Evolutionary conservation across 1,140 invertebrate genomes (phyloP), one percentile per base, ranked within the genome.

Genomic region (Euwallacea fornicatus): DNA sequence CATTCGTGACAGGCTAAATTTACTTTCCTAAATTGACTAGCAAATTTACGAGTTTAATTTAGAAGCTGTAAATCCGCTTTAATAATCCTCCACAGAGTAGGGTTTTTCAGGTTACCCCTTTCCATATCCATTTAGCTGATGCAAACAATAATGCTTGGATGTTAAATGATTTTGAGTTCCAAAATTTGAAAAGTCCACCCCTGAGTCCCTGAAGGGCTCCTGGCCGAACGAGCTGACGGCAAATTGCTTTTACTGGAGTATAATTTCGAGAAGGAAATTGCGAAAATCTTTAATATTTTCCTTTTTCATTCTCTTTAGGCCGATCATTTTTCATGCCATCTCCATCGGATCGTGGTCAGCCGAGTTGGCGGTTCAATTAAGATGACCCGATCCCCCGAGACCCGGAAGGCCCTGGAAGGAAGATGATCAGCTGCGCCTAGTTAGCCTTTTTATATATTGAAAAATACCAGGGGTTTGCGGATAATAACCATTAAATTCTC

Each of bases 321-420:
- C 77, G 78, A 79, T 80, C 79, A 81, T 81, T 81, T 80, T 81
- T 81, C 79, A 81, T 80, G 78, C 77, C 78, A 76, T 79, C 75
- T 78, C 77, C 73, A 75, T 76, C 71, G 72, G 76, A 76, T 76
- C 69, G 73, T 63, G 69, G 66, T 73, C 61, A 69, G 72, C 60
- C 68, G 65, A 60, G 59, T 68, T 67, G 66, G 73, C 76, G 76
- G 77, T 78, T 77, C 77, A 78, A 78, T 78, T 78, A 78, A 78
- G 76, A 78, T 78, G 75, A 74, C 75, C 73, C 74, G 58, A 66
- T 73, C 74, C 76, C 74, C 42, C 61, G 69, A 73, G 77, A 55
- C 13, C 44, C 61, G 61, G 11, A 16, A 60, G 41, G 21, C 21
- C 16, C 41, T 16, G 21, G 16, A 9, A 10, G 43, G n/a, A 46